A percentile compares a stretch with the other conserved stretches of the same genome.
phyloP scores from a whole-genome alignment of 2,888 invertebrate species.

The Dynastes hyllus region DNA sequence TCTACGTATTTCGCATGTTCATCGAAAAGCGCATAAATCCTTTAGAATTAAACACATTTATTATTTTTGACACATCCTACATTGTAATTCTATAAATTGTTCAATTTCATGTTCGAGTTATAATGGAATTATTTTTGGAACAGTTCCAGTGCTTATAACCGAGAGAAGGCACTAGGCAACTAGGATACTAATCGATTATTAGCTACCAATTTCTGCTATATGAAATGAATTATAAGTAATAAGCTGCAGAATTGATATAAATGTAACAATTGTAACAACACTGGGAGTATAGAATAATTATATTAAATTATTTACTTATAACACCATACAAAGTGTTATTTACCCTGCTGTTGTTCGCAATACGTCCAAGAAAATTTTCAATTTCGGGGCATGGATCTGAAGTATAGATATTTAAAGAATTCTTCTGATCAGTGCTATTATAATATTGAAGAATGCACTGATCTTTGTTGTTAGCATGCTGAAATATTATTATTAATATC shows the following conservation, averaged over 20 bases:
- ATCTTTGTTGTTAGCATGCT: too few species aligned
- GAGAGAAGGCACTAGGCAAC: constrained; percentile 35
- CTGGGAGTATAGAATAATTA: too few species aligned
- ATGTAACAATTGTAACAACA: too few species aligned
- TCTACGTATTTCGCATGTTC: background rate
- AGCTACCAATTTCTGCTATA: constrained; percentile 4
- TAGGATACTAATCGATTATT: constrained; percentile 42
- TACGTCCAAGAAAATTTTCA: too few species aligned
- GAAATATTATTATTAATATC: too few species aligned
- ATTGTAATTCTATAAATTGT: constrained; percentile 44
- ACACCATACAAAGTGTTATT: too few species aligned
- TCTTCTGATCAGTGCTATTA: too few species aligned
- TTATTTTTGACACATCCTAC: constrained; percentile 35
- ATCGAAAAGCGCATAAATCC: constrained; percentile 15
- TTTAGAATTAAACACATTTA: constrained; percentile 28
- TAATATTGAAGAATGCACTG: too few species aligned
- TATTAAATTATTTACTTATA: too few species aligned
- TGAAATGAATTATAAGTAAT: background rate
- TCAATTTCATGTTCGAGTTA: constrained; percentile 52
- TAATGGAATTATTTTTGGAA: constrained; percentile 51
- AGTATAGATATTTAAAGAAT: too few species aligned
- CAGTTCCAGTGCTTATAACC: constrained; percentile 28
- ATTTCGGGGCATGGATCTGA: too few species aligned
- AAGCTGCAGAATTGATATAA: background rate
- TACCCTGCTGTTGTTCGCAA: too few species aligned